Evolutionary conservation across 2,888 invertebrate species (phyloP).

Genomic region (Drosophila limbata): DNA sequence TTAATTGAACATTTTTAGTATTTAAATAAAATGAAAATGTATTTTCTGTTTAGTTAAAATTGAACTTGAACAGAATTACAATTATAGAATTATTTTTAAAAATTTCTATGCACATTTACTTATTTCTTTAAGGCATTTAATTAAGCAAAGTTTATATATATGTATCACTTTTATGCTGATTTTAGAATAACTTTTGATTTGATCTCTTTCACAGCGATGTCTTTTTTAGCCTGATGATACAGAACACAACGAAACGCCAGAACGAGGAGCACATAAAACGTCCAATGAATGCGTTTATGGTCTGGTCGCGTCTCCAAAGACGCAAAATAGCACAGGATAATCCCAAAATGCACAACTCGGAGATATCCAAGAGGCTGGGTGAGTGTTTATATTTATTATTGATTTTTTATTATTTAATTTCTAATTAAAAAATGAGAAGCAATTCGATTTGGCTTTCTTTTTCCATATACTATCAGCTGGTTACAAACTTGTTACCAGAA

Average conservation of each 20-base stretch:
- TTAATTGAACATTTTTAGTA: no score
- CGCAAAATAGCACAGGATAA: conserved; percentile 98
- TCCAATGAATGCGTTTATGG: conserved; percentile 99
- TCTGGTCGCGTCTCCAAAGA: conserved; percentile 96
- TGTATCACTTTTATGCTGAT: conserved; percentile 4
- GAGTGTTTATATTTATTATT: conserved; percentile 82
- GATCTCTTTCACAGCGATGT: conserved; percentile 78
- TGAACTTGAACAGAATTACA: no score
- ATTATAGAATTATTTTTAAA: no score
- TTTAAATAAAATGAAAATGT: no score
- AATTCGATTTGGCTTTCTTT: no score
- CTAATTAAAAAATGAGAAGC: no score
- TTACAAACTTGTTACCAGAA: conserved; percentile 8
- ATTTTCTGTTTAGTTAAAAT: no score
- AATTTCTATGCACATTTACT: no score
- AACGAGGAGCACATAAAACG: conserved; percentile 96
- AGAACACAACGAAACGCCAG: conserved; percentile 86
- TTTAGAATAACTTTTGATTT: not conserved
- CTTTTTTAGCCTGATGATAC: conserved; percentile 85
- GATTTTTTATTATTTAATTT: no score
- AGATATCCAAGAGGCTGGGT: conserved; percentile 97
- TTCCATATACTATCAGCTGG: not conserved
- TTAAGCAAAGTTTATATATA: no score
- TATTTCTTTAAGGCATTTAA: no score
- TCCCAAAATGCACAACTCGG: conserved; percentile 99